phyloP scores from a whole-genome alignment of 2,888 invertebrate species.

The Cryptocephalus primarius region DNA sequence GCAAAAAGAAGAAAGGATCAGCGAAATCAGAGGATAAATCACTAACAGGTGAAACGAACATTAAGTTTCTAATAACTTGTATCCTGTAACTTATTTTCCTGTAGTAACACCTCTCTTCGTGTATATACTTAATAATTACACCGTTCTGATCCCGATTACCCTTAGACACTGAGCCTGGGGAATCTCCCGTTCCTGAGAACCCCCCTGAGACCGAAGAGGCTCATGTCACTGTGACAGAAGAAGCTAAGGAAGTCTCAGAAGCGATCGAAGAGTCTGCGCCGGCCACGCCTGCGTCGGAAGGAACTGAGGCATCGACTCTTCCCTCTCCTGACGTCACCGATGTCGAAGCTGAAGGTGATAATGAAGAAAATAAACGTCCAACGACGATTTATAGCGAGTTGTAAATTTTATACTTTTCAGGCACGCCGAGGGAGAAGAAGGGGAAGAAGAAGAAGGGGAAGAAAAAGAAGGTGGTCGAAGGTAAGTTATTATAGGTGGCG shows the following conservation, averaged over 20 bases:
- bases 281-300: constrained; percentile 4
- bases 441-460: constrained; percentile 19
- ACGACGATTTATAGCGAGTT: too few relatives aligned
- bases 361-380: not conserved
- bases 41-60: too few relatives aligned
- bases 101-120: too few relatives aligned
- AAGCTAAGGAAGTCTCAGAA: constrained; percentile 2
- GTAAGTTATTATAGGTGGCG: not conserved
- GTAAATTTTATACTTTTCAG: constrained; percentile 1
- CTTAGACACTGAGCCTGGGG: too few relatives aligned
- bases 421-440: constrained; percentile 11
- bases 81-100: too few relatives aligned
- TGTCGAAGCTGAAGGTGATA: constrained; percentile 16
- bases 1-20: constrained; percentile 4
- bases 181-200: too few relatives aligned
- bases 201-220: not conserved
- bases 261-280: not conserved
- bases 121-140: too few relatives aligned
- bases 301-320: constrained; percentile 22
- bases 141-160: too few relatives aligned
- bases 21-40: constrained; percentile 7
- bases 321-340: constrained; percentile 23
- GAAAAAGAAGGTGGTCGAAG: constrained; percentile 20
- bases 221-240: not conserved
- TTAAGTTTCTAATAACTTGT: too few relatives aligned